Evolutionary conservation across 2,113 vertebrate species (phyloP).

Genomic region (Rhinoptilus africanus): DNA sequence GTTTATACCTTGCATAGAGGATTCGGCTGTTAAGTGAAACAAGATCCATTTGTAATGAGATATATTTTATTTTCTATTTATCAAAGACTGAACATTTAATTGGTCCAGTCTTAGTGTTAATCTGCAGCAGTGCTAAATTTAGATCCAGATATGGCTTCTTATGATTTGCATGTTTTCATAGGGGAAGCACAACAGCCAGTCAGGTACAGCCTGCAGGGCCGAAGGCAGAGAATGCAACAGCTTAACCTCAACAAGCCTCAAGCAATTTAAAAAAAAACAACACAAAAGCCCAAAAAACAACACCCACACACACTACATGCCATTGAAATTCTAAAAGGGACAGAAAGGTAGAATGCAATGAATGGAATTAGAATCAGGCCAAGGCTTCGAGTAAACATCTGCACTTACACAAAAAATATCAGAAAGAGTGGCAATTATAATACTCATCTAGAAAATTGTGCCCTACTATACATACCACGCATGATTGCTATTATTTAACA

Average conservation of each 20-base stretch:
- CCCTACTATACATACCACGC: too few relatives aligned
- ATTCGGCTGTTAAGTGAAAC: conserved; percentile 7
- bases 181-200: neutral
- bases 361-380: neutral
- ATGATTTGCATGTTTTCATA: neutral
- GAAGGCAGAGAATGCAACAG: neutral
- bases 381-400: neutral
- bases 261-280: neutral
- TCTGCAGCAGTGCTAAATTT: neutral
- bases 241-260: neutral
- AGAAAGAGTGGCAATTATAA: neutral
- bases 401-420: neutral
- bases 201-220: neutral
- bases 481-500: neutral
- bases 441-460: neutral
- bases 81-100: neutral
- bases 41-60: neutral
- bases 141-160: neutral
- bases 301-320: neutral
- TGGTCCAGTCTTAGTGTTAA: neutral
- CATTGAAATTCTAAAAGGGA: neutral
- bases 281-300: neutral
- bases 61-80: neutral
- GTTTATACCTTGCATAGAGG: neutral
- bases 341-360: neutral